Base-by-base conservation (phyloP, 2,888 invertebrate species). In the Drosophila mettleri region DNA sequence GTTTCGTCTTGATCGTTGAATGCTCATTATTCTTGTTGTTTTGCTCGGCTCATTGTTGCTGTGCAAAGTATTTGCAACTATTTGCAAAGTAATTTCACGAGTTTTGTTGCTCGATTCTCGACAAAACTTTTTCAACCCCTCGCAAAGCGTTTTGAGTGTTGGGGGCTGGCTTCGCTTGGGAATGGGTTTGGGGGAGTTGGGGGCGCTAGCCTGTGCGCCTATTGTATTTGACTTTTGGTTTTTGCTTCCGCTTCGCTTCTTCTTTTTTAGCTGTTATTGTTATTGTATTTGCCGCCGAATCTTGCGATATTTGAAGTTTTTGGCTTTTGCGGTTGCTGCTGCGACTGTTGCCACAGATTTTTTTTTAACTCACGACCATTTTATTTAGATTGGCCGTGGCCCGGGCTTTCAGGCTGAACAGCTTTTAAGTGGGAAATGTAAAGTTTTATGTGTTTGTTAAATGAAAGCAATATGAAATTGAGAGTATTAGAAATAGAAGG, bases 51-150 rank as follows among this genome's bases (percentile, higher is more conserved):
- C 33, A 34, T 62, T 64, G 41, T 49, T 39, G 46, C 55, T 69
- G 34, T 39, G 18, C 31, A 48, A 63, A 69, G 66, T 67, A 69
- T 78, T 77, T 68, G 54, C 76, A 81, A 84, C 80, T 85, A 81
- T 81, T 81, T 81, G 69, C 75, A 69, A 78, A 81, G 80, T 78
- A 81, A 81, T 81, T 84, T 81, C 78, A 78, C 59, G 68, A 81
- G 75, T 81, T 81, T 78, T 78, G 81, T 75, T 78, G 63, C 81
- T 84, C 78, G 80, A 81, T 81, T 81, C 52, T 62, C 48, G 31
- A 16, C 58, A 43, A 58, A 73, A 73, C 48, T 73, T 73, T 73
- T 73, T 5, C 57, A 41, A 46, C 46, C 46, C 60, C 34, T 48
- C 38, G 24, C 33, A 54, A 54, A 65, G 29, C 38, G 45, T 33